A percentile compares a stretch with the other conserved stretches of the same genome.
Conservation (phyloP, 2,113 vertebrate species). For the Nestor notabilis region DNA sequence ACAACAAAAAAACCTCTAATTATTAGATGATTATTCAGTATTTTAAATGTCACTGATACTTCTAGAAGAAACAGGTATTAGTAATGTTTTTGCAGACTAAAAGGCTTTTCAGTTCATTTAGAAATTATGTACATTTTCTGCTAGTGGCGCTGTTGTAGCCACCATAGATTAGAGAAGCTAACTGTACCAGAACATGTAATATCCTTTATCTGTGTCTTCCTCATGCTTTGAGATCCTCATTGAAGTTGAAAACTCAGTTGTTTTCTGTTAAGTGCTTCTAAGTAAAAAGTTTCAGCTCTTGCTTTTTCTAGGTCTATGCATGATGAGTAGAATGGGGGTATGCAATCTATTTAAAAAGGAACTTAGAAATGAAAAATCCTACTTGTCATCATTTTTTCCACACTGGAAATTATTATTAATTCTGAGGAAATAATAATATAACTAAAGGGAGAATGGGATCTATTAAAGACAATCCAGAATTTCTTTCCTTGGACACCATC, state of each 20-base stretch:
- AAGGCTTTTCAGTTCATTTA: neutral
- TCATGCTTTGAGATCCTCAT: neutral
- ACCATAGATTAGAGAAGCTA: neutral
- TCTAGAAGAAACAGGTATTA: neutral
- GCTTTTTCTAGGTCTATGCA: neutral
- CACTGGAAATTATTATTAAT: neutral
- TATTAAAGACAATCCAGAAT: neutral
- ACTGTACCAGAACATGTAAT: neutral
- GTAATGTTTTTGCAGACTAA: neutral
- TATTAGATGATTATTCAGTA: neutral
- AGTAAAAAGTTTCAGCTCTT: neutral
- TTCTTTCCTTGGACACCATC: neutral
- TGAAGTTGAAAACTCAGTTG: neutral
- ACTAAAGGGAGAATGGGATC: neutral
- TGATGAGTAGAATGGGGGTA: neutral
- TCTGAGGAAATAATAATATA: neutral
- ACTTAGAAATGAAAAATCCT: neutral
- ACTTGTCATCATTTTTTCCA: accelerated
- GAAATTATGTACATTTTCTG: neutral
- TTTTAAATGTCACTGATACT: neutral
- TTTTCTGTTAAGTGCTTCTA: neutral
- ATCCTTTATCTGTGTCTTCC: neutral
- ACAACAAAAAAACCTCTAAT: accelerated
- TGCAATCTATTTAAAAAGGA: neutral
- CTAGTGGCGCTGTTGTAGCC: neutral